Evolutionary conservation across 2,888 invertebrate genomes (phyloP), one percentile per base, ranked within the genome.

Genomic region (Leuctra nigra): DNA sequence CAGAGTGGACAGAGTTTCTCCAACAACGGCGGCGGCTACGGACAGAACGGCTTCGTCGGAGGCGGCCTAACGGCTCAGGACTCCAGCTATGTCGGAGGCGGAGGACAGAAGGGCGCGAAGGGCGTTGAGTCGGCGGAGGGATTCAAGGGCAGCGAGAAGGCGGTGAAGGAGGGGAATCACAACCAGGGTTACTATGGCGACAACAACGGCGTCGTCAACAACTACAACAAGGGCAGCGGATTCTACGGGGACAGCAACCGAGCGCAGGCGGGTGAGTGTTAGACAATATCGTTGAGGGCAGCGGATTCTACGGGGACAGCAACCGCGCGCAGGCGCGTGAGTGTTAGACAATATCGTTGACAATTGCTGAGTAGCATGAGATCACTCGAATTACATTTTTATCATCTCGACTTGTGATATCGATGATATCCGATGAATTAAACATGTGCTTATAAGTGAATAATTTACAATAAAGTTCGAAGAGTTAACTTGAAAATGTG

Each of bases 241-340:
- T 14, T 22, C 22, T 36, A 36, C 18, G 52, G 36, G 2, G 16
- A 11, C 7, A 20, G 24, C 11, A 52, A 52, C 18, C 23, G n/a
- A 6, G 35, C 23, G 11, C 52, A 52, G 35, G 52, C 52, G n/a
- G 52, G 52, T 52, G 16, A 52, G 52, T 50, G 24, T n/a, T n/a
- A n/a, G n/a, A n/a, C n/a, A n/a, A n/a, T n/a, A n/a, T n/a, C n/a
- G n/a, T n/a, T n/a, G n/a, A 46, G 20, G 54, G 54, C 22, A 35
- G 46, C 22, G 54, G 54, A 7, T 41, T 35, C 35, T 46, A 33
- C 33, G 54, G 46, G 2, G 41, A 23, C 13, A 18, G 33, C n/a
- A 54, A 46, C 33, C 20, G 33, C n/a, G 46, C 38, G 4, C 44
- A 54, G 20, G 54, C 41, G 7, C 44, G 52, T 52, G 35, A 52